Evolutionary conservation across 2,797 vertebrate species (phyloP).

Genomic region (Helarctos malayanus): DNA sequence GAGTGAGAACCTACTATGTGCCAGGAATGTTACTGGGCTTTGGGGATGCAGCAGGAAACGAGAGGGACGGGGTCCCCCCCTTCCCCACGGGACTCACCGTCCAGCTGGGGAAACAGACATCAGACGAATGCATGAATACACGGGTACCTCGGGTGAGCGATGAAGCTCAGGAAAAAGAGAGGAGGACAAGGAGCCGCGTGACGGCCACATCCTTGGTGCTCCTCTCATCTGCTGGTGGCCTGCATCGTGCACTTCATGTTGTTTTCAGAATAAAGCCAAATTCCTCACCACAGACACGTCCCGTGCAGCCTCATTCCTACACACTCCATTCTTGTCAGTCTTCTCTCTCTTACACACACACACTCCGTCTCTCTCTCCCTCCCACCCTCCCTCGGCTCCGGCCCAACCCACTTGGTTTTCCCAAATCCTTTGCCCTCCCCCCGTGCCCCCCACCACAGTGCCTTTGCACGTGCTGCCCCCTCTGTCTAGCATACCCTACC

Average conservation of each 20-base stretch:
- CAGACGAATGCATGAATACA: rapidly evolving
- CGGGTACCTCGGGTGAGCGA: rapidly evolving
- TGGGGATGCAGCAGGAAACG: background rate
- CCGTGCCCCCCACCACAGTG: background rate
- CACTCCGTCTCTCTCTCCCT: background rate
- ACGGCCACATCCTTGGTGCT: rapidly evolving
- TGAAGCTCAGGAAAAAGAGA: background rate
- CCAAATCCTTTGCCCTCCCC: no score
- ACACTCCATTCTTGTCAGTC: background rate
- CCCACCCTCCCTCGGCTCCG: background rate
- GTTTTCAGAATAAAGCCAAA: background rate
- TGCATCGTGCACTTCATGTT: background rate
- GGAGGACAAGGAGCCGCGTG: background rate
- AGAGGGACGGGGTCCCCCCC: background rate
- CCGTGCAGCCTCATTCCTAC: no score
- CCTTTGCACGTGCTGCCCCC: background rate
- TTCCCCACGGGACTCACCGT: background rate
- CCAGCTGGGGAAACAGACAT: rapidly evolving
- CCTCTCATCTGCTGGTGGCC: background rate
- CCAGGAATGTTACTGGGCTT: background rate
- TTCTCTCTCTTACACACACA: background rate
- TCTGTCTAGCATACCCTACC: background rate
- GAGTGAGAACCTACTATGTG: background rate
- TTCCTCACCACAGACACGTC: background rate
- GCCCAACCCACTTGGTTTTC: no score